Evolutionary conservation across 1,140 invertebrate genomes (phyloP).

Genomic region (Ips nitidus): DNA sequence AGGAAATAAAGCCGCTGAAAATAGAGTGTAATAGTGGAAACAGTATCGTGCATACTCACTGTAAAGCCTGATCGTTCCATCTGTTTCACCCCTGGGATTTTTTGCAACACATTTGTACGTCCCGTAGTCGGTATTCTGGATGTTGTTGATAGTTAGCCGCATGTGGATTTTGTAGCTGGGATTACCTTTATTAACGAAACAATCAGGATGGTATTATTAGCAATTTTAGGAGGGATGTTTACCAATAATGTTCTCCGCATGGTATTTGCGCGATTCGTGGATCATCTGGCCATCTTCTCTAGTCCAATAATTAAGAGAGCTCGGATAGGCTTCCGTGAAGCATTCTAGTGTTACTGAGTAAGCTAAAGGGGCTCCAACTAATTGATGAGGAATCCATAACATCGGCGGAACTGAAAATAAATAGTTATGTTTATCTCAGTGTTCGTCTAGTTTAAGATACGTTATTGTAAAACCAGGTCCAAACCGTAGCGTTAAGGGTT

Average conservation of each 20-base stretch:
- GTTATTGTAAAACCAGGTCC: background rate
- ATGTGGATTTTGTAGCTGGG: conserved; percentile 81
- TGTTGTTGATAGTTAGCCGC: conserved; percentile 74
- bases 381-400: conserved; percentile 87
- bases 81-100: conserved; percentile 89
- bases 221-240: conserved; percentile 21
- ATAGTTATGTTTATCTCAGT: background rate
- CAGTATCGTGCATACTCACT: conserved; percentile 66
- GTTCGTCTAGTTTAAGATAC: background rate
- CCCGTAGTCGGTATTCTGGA: conserved; percentile 77
- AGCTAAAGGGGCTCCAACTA: conserved; percentile 78
- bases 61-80: conserved; percentile 86
- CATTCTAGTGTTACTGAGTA: conserved; percentile 85
- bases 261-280: conserved; percentile 80
- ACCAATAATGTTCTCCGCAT: conserved; percentile 68
- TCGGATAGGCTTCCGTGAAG: conserved; percentile 87
- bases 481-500: conserved; percentile 6
- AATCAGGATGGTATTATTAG: background rate
- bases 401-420: conserved; percentile 79
- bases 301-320: conserved; percentile 90
- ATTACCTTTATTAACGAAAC: conserved; percentile 42
- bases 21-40: background rate
- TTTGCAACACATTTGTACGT: conserved; percentile 92
- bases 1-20: background rate
- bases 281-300: conserved; percentile 85